Evolutionary conservation across 2,888 invertebrate species (phyloP).

Genomic region (Beris morrisii): DNA sequence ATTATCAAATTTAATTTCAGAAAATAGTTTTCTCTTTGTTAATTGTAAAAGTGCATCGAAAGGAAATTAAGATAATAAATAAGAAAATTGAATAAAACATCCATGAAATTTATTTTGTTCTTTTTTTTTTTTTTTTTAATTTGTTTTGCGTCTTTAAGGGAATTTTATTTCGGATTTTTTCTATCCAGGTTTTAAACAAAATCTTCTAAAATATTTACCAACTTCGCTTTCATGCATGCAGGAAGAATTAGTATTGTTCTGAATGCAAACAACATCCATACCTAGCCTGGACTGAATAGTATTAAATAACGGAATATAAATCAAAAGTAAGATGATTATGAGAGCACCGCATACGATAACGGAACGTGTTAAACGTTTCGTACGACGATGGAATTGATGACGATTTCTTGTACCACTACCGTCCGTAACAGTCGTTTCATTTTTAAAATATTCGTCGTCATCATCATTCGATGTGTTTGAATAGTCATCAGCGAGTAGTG

Average conservation of each 20-base stretch:
- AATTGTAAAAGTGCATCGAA: too few species aligned
- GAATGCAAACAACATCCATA: constrained; percentile 40
- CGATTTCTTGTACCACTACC: constrained; percentile 32
- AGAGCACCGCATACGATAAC: constrained; percentile 43
- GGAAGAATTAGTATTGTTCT: constrained; percentile 31
- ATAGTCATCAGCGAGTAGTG: constrained; percentile 25
- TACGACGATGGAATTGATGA: constrained; percentile 44
- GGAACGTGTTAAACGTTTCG: constrained; percentile 44
- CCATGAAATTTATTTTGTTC: too few species aligned
- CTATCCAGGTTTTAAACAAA: constrained; percentile 4
- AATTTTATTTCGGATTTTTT: neutral
- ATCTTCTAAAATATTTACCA: constrained; percentile 32
- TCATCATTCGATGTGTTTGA: constrained; percentile 31
- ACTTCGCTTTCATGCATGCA: constrained; percentile 35
- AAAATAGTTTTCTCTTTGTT: too few species aligned
- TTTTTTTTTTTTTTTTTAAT: neutral
- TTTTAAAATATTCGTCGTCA: constrained; percentile 21
- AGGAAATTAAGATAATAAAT: too few species aligned
- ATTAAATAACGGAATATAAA: constrained; percentile 49
- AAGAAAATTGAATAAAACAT: too few species aligned
- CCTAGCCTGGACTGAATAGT: constrained; percentile 48
- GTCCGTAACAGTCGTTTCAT: constrained; percentile 2
- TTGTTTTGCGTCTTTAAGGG: neutral
- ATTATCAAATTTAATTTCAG: too few species aligned
- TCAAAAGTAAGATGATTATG: constrained; percentile 44